Evolutionary conservation across 2,888 invertebrate species (phyloP), one percentile per base, ranked within the genome.

Genomic region (Drosophila leonis): DNA sequence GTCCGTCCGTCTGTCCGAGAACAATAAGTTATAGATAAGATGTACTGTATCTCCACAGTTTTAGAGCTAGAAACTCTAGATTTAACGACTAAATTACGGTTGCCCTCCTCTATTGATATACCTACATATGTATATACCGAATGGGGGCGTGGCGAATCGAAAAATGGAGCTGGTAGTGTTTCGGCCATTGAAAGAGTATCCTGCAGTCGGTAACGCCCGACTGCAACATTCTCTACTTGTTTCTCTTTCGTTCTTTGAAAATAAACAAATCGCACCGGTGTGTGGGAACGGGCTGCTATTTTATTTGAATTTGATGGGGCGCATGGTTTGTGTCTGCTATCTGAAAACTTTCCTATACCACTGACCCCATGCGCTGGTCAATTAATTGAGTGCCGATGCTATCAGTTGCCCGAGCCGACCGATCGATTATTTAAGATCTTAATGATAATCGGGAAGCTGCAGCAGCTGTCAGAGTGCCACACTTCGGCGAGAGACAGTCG

Each of bases 261-360:
- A 66, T 72, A 83, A 83, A 86, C 87, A 80, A 83, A 70, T 67
- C 33, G 48, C 52, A 27, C 42, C 51, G 29, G 24, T 44, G 37
- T 42, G 48, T 62, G 51, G 60, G 59, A 42, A 35, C 59, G 51
- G 56, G 51, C 57, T 76, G 51, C 39, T 59, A 68, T 78, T 83
- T 66, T 62, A 75, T 72, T 55, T 49, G 70, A 82, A 60, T 82
- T 70, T 68, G 39, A 63, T 75, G 83, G 68, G 61, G 63, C 66
- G 81, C 78, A 72, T 77, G 78, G 66, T 76, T 72, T 64, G 55
- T 80, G 55, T 79, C 67, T 56, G 61, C 27, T 48, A 46, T 37
- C 20, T 56, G 20, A 68, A 72, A 74, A 51, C 33, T 70, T 66
- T 79, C 68, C 60, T 10, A 49, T 64, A 41, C 54, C 54, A 75